Evolutionary conservation across 2,797 vertebrate species (phyloP).

Genomic region (Morelia viridis): DNA sequence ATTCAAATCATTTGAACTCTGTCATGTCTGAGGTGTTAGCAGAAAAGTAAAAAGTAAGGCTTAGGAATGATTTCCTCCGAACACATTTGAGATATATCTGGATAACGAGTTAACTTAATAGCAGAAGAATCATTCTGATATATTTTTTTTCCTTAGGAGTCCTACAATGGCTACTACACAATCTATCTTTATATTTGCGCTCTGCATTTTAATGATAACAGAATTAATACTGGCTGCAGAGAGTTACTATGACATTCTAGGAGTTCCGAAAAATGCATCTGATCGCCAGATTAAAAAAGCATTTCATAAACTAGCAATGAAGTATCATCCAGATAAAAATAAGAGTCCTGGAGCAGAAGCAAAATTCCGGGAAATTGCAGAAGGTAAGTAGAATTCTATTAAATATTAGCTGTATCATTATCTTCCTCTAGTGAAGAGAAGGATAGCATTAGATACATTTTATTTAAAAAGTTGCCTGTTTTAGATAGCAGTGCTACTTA

Average conservation of each 20-base stretch:
- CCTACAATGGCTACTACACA: conserved; percentile 85
- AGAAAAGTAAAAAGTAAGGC: neutral
- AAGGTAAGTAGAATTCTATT: conserved; percentile 77
- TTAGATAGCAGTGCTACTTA: neutral
- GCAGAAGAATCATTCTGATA: conserved; percentile 18
- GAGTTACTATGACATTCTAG: conserved; percentile 93
- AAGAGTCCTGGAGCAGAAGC: conserved; percentile 91
- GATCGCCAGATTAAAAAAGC: conserved; percentile 97
- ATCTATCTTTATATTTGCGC: conserved; percentile 83
- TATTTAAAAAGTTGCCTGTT: neutral
- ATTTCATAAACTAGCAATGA: conserved; percentile 94
- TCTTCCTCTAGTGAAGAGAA: neutral
- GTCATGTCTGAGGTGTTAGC: neutral
- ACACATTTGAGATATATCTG: neutral
- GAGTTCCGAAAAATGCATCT: conserved; percentile 88
- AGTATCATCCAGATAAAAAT: conserved; percentile 96
- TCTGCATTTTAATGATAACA: conserved; percentile 91
- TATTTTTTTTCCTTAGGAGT: conserved; percentile 68
- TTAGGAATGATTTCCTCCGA: neutral
- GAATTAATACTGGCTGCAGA: conserved; percentile 91
- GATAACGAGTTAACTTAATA: neutral
- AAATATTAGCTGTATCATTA: neutral
- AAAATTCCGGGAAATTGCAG: conserved; percentile 94
- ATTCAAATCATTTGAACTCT: neutral
- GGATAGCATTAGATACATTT: neutral